Conservation (phyloP, 2,113 vertebrate genomes). For the Carassius auratus region DNA sequence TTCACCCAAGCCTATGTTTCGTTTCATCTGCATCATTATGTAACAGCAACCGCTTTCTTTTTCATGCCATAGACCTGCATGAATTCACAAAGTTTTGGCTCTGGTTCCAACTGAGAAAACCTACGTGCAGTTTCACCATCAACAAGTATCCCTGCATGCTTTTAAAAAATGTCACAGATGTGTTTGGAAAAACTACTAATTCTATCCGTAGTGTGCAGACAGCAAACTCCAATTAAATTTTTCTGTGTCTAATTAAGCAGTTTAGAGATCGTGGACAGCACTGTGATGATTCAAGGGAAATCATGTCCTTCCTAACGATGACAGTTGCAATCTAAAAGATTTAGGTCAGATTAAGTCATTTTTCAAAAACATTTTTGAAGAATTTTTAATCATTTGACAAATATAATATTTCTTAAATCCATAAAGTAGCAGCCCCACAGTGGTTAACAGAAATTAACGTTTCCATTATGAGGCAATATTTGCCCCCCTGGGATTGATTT, state of each 20-base stretch:
- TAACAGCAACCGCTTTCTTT: not conserved
- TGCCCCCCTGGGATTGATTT: no score
- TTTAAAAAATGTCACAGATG: slow-evolving; percentile 14
- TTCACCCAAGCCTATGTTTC: not conserved
- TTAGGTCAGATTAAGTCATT: not conserved
- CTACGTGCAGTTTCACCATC: slow-evolving; percentile 8
- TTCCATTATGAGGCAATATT: no score
- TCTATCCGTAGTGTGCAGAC: not conserved
- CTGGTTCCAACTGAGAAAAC: not conserved
- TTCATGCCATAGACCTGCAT: not conserved
- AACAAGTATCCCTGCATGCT: slow-evolving; percentile 1
- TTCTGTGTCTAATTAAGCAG: slow-evolving; percentile 15
- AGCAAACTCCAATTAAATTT: not conserved
- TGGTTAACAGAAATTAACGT: no score
- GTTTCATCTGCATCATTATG: slow-evolving; percentile 22
- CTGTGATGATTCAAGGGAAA: not conserved
- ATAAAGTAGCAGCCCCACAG: not conserved
- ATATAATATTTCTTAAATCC: not conserved
- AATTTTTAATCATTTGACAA: not conserved
- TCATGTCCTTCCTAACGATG: not conserved
- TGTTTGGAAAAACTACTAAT: slow-evolving; percentile 1
- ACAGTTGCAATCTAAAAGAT: not conserved
- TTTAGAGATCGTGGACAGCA: not conserved
- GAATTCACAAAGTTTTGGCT: not conserved
- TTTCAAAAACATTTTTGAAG: not conserved